Base-by-base conservation (phyloP, 2,888 invertebrate genomes). In the Muscina levida region DNA sequence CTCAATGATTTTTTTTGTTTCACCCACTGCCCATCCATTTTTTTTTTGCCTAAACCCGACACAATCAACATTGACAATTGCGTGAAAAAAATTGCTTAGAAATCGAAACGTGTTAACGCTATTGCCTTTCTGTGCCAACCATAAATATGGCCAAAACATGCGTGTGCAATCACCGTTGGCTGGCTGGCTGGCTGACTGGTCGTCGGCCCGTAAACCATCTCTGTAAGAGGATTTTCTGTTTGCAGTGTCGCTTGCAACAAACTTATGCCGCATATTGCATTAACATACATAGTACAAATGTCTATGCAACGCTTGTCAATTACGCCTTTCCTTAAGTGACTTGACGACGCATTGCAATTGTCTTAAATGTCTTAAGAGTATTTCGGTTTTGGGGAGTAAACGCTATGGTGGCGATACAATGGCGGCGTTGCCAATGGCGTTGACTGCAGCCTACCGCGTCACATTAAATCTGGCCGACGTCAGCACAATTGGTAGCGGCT, bases 91-190 rank as follows among this genome's bases (percentile, higher is more conserved):
- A 67, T 51, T 26, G 37, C 46, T 37, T 42, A 8, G 26, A 74
- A 39, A 53, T 17, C 5, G n/a, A 66, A 77, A 73, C 71, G 26
- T 57, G 79, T 71, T 72, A 37, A 51, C 51, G 51, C 66, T 48
- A 22, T 74, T 66, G 59, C 48, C 53, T 51, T 31, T 31, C 31
- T 72, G 75, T 4, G 15, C 48, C 48, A 48, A 10, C 75, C 67
- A 72, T 79, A 75, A 72, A 59, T 72, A 72, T 68, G 26, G 17
- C 44, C 19, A 19, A 57, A 75, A 72, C 44, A 72, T 68, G 75
- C 59, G 75, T 71, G 70, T 71, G 70, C 24, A 53, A 3, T 62
- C 51, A 31, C 22, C 1, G n/a, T 44, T 53, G 51, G 11, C 11
- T 39, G 39, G 17, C 44, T 39, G 11, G 13, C 24, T 24, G 13